A percentile compares a stretch with the other conserved stretches of the same genome.
Evolutionary conservation across 2,113 vertebrate genomes (phyloP).

Genomic region (Pelusios castaneus): DNA sequence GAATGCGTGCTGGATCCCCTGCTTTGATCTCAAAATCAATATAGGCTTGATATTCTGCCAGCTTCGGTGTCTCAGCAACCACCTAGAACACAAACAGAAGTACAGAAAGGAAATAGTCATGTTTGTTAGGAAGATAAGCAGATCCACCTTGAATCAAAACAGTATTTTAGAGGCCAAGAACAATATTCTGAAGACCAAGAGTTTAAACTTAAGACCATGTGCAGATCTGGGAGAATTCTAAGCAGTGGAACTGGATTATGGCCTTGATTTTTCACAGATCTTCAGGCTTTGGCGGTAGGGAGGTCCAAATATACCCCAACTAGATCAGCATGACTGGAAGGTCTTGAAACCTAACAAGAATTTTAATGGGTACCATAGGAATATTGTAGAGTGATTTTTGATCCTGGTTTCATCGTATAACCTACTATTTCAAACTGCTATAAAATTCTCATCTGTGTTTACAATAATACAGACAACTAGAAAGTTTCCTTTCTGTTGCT

Average conservation of each 20-base stretch:
- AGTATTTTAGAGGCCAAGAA: neutral
- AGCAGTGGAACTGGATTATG: neutral
- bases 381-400: neutral
- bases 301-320: too few species aligned
- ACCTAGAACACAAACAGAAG: constrained; percentile 76
- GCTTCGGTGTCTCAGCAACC: constrained; percentile 89
- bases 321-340: neutral
- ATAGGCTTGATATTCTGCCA: constrained; percentile 93
- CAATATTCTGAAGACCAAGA: neutral
- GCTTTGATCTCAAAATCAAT: constrained; percentile 93
- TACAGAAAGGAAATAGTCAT: neutral
- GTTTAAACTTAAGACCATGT: neutral
- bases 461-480: neutral
- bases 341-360: neutral
- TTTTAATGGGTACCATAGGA: neutral
- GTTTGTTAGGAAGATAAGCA: neutral
- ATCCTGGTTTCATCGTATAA: neutral
- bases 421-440: neutral
- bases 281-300: too few species aligned
- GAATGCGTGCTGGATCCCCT: constrained; percentile 93
- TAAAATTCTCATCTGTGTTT: rapidly evolving
- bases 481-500: neutral
- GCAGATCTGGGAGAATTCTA: neutral
- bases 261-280: neutral
- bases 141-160: neutral